Base-by-base conservation (phyloP, 2,797 vertebrate species). In the Alauda arvensis region DNA sequence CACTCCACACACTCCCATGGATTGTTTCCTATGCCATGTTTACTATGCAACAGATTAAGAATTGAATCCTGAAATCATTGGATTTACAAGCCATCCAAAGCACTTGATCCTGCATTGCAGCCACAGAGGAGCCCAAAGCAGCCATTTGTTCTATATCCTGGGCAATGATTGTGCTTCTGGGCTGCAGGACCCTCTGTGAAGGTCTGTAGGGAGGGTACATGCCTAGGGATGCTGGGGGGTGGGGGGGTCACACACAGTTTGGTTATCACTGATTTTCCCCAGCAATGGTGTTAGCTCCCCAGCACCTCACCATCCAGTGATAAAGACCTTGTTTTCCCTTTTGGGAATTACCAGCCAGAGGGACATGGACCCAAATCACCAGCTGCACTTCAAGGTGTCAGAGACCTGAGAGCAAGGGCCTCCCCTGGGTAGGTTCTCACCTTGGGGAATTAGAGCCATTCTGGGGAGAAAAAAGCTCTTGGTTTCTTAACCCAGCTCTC, bases 151-250 rank as follows among this genome's bases (percentile, higher is more conserved):
- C 61, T 19, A 1, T 12, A 8, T 71, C 39, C 67, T 56, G n/a
- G 28, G 19, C 29, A 40, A 25, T 4, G 1, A 28, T 37, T 61
- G 48, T 69, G 37, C n/a, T 33, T 57, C 65, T 8, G 2, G 9
- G 43, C 51, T 78, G 18, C 46, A 3, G 1, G 74, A 26, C 14
- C 15, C 24, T 40, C 76, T 31, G 33, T 37, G 55, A 57, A 71
- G 18, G 8, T 62, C 51, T 53, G 10, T 14, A 77, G 45, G n/a
- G 40, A 34, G 31, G 12, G 18, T 19, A 71, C 11, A 3, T 60
- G 9, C 21, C 40, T 2, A 0, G 7, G 43, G 10, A 51, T 40
- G 21, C 9, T 9, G 40, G 40, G 17, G 6, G 11, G 5, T 14
- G 40, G 17, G 6, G 11, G 5, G 1, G 4, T 84, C 43, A 53